Base-by-base conservation (phyloP, 2,113 vertebrate species). In the Ochotona princeps region DNA sequence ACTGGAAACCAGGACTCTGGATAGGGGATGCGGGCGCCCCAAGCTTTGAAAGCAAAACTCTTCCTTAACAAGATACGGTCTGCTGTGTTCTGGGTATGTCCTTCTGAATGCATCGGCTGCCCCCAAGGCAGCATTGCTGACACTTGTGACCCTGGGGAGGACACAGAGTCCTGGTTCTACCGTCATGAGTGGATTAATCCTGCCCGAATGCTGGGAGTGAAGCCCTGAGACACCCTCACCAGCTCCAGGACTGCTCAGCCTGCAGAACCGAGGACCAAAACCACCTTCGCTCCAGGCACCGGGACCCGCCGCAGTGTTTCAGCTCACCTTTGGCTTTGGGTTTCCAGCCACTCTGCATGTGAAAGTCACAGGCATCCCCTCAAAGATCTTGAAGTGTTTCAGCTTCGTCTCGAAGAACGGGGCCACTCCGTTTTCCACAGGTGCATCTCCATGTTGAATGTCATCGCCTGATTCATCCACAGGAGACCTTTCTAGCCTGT, bases 361-460 rank as follows among this genome's bases (percentile, higher is more conserved):
- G 97, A 99, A 99, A 35, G 99, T 99, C 76, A 99, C 98, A 0
- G 99, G 98, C 99, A 99, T 99, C 76, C 99, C 99, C 97, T 99
- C 99, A 44, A 99, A 99, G 93, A 99, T 98, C 98, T 99, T 99
- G 97, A 98, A 99, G 96, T 99, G 99, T 90, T 99, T 99, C 93
- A 99, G 98, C 95, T 99, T 99, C 96, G 98, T 98, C 97, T 99
- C 97, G 60, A 99, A 99, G 96, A 97, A 97, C 0, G 99, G 99
- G 2, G 98, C 98, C 87, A 95, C 90, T 12, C 97, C 97, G 12
- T 97, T 98, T 28, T 98, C 98, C 2, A 94, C 76, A 65, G 97
- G 95, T 49, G 95, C 95, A 2, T 99, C 99, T 9, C 98, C 98
- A 10, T 99, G 98, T 63, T 98, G 98, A 28, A 98, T 97, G 8